Evolutionary conservation across 2,797 vertebrate genomes (phyloP).

Genomic region (Paratrypauchen microcephalus): DNA sequence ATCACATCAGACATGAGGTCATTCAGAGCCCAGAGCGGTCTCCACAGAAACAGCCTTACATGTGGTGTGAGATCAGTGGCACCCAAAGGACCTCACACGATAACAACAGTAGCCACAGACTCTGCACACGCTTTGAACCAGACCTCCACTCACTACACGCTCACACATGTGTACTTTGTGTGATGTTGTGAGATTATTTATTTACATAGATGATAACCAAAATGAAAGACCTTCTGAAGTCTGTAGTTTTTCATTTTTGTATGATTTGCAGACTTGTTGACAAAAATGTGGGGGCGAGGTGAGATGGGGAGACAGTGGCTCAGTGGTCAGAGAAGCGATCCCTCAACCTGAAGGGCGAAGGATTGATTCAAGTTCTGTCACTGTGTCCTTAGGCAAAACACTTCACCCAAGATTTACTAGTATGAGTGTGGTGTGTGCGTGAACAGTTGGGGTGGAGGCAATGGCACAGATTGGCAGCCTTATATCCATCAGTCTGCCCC

Average conservation of each 20-base stretch:
- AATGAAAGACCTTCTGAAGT: neutral
- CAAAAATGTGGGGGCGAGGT: too few species aligned
- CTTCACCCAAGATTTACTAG: too few species aligned
- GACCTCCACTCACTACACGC: constrained; percentile 8
- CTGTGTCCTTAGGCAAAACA: too few species aligned
- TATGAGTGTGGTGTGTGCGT: too few species aligned
- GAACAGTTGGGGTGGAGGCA: too few species aligned
- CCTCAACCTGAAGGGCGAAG: too few species aligned
- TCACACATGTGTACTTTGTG: neutral
- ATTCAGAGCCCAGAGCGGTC: constrained; percentile 64
- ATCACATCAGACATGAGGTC: constrained; percentile 75
- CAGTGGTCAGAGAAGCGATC: too few species aligned
- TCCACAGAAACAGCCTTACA: constrained; percentile 65
- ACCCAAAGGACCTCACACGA: constrained; percentile 60
- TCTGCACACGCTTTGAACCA: constrained; percentile 33
- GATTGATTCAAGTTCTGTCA: too few species aligned
- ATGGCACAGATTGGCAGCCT: too few species aligned
- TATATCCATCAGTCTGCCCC: too few species aligned
- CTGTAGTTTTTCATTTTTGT: neutral
- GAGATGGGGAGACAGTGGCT: too few species aligned
- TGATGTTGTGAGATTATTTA: neutral
- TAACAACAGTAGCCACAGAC: constrained; percentile 60
- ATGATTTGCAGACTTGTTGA: too few species aligned
- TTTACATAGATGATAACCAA: neutral
- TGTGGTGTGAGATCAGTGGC: constrained; percentile 70